phyloP scores from a whole-genome alignment of 92 coral and sea anemone species.

The Siderastrea radians region DNA sequence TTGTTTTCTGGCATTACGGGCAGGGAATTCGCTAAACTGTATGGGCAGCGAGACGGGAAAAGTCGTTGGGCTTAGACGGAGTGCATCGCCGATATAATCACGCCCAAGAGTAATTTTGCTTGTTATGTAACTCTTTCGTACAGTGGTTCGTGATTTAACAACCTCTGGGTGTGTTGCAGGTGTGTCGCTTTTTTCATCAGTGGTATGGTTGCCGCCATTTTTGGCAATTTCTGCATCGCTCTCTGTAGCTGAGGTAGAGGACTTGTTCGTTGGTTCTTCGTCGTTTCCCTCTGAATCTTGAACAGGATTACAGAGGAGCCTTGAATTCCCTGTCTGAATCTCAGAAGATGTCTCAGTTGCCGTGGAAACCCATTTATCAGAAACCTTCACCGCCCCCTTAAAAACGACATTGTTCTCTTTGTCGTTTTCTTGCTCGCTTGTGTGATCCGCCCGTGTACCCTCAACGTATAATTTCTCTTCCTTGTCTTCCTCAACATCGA shows the following conservation, averaged over 20 bases:
- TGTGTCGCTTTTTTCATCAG: not conserved
- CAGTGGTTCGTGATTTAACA: constrained; percentile 20
- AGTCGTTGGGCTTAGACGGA: constrained; percentile 29
- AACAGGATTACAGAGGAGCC: no score
- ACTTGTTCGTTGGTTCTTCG: not conserved
- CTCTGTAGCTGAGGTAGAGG: not conserved
- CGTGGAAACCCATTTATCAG: not conserved
- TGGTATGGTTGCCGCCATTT: not conserved
- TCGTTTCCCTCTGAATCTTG: not conserved
- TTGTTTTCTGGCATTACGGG: not conserved
- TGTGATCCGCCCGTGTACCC: constrained; percentile 14
- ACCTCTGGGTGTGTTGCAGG: not conserved
- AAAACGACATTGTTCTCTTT: constrained; percentile 22
- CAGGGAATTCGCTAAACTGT: not conserved
- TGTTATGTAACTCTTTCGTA: constrained; percentile 47
- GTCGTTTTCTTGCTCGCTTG: not conserved
- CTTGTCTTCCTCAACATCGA: constrained; percentile 18
- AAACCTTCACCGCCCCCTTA: not conserved
- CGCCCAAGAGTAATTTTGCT: constrained; percentile 70
- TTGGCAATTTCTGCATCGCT: not conserved
- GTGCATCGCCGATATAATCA: constrained; percentile 48
- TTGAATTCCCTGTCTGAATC: not conserved
- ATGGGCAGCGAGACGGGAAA: not conserved
- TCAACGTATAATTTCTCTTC: not conserved
- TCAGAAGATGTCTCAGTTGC: not conserved